Base-by-base conservation (phyloP, 2,888 invertebrate species). In the Notodonta ziczac region DNA sequence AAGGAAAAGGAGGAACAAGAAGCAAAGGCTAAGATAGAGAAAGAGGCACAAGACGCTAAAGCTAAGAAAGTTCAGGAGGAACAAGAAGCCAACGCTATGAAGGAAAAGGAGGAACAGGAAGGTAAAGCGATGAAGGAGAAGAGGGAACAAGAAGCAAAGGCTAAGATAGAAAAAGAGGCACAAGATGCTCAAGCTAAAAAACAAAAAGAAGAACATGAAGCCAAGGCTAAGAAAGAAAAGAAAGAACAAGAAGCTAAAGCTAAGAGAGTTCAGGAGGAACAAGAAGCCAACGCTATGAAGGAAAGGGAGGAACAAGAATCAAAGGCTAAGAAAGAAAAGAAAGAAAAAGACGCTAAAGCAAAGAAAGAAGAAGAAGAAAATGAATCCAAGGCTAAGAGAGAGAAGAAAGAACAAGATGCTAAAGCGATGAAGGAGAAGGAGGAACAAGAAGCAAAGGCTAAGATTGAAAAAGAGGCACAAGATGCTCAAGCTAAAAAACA, bases 51-150 rank as follows among this genome's bases (percentile, higher is more conserved):
- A 13, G 51, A 66, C 48, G 10, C 39, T 7, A 70, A 65, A 40
- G 48, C 56, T 51, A 44, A 57, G 14, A 59, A 57, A 63, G 13
- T 40, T 24, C 65, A 65, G 52, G 63, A 66, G 46, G 50, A 65
- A 61, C 42, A 14, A 46, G 52, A 57, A 9, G 16, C 59, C 14
- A 54, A 61, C 9, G 57, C 52, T 32, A 24, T 8, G 10, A 52
- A 62, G n/a, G 51, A 61, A 39, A 59, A 70, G 52, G 44, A 24
- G 66, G 69, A 56, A 63, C 65, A 57, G 62, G 74, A 56, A 65
- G 65, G 12, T 57, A 57, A 56, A 51, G 58, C 64, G 16, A 58
- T 60, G 40, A 58, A 61, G 56, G 68, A 74, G 46, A 58, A 48
- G 50, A 42, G 56, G 1, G 59, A 57, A 16, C 60, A 59, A 50